Evolutionary conservation across 2,888 invertebrate species (phyloP), one percentile per base, ranked within the genome.

Genomic region (Mantis religiosa): DNA sequence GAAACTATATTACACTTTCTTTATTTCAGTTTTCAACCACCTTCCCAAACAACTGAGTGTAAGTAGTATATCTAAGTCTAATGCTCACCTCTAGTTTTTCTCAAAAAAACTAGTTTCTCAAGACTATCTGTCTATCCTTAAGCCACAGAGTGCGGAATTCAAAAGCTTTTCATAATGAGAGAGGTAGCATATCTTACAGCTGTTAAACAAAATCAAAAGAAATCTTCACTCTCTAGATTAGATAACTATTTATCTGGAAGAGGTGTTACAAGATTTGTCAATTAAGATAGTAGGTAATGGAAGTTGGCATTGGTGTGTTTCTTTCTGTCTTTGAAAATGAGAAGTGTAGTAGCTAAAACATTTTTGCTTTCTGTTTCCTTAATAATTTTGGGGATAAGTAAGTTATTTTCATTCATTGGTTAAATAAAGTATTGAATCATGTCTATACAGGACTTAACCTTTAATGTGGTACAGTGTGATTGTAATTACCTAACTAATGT

Each of bases 311-410:
- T 71, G 54, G 20, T 25, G 25, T 15, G 2, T 8, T 20, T 71
- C 20, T 15, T 1, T n/a, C n/a, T n/a, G n/a, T n/a, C n/a, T 71
- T 15, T 88, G n/a, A 89, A 84, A 89, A 89, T 89, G 89, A 88
- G 86, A 83, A 54, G 71, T 7, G 83, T 54, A 41, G 14, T 89
- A 85, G 89, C 85, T 14, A 86, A 88, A 47, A 30, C 85, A 2
- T 89, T 85, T 54, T 41, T 87, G 41, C 82, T 85, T 27, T 83
- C 88, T 85, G 25, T 83, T 9, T 85, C 85, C 15, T 54, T 83
- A 83, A 7, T 86, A 9, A 25, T 89, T 15, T 82, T 83, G 15
- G 86, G 84, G 83, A 88, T 89, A 82, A 83, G 89, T 89, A 83
- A 88, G 89, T 89, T 83, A 12, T 6, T 34, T 81, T 12, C 54